Conservation (phyloP, 2,113 vertebrate species). For the Nothocercus julius region DNA sequence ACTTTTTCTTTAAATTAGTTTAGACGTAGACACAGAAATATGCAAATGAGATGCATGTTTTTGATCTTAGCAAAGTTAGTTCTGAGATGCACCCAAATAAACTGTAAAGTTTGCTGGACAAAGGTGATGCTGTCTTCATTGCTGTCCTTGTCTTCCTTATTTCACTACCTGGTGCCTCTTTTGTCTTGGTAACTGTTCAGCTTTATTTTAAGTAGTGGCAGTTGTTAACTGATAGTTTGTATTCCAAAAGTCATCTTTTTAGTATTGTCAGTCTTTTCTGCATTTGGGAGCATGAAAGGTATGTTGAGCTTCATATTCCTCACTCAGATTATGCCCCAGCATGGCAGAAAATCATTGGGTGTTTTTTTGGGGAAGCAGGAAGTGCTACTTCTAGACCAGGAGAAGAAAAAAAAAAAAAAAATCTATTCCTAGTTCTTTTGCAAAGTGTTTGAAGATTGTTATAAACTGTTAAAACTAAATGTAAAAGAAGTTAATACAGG, state of each 20-base stretch:
- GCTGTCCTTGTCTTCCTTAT: neutral
- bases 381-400: neutral
- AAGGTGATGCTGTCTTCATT: rapidly evolving
- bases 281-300: neutral
- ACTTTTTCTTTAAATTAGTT: neutral
- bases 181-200: neutral
- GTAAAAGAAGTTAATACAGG: neutral
- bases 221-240: neutral
- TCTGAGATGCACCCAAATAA: neutral
- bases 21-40: neutral
- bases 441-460: neutral
- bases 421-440: slow-evolving; percentile 23
- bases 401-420: neutral
- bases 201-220: neutral
- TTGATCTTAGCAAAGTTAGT: neutral
- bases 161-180: neutral
- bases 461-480: neutral
- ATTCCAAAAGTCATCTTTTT: neutral
- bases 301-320: neutral
- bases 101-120: neutral
- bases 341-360: no score
- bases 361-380: neutral
- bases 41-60: neutral
- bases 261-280: neutral
- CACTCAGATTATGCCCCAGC: neutral